phyloP scores from a whole-genome alignment of 2,797 vertebrate species.

The Aldrovandia affinis region DNA sequence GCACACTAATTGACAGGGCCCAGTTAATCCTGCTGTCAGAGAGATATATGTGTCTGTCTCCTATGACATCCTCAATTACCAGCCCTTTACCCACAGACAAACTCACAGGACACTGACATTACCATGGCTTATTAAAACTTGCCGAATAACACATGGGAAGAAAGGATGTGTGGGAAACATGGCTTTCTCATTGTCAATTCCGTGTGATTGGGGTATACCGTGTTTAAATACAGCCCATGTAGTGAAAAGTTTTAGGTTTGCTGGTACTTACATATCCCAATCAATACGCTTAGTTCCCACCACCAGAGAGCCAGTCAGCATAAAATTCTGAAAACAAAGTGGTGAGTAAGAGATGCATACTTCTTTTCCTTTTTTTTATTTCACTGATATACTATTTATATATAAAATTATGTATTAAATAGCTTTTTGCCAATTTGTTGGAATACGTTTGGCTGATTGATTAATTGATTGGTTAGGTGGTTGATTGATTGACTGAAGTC shows the following conservation, averaged over 20 bases:
- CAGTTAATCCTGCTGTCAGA: not conserved
- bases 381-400: not conserved
- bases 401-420: not conserved
- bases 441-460: not conserved
- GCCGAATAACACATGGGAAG: not conserved
- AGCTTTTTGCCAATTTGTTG: not conserved
- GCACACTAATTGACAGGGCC: slow-evolving; percentile 12
- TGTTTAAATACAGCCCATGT: not conserved
- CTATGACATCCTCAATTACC: not conserved
- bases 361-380: not conserved
- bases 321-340: not conserved
- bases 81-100: not conserved
- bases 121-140: not conserved
- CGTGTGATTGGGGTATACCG: not conserved
- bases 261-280: not conserved
- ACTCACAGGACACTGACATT: not conserved
- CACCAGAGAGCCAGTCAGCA: not conserved
- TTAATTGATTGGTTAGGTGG: not conserved
- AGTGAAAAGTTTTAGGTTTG: not conserved
- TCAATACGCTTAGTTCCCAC: not conserved
- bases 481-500: not conserved
- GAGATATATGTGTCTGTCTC: slow-evolving; percentile 1
- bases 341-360: not conserved
- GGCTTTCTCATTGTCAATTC: not conserved
- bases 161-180: not conserved